These are phyloP conservation scores for Cynopterus sphinx DNA, from an alignment of 2,797 vertebrate species.

Conservation along the genomic window DNA sequence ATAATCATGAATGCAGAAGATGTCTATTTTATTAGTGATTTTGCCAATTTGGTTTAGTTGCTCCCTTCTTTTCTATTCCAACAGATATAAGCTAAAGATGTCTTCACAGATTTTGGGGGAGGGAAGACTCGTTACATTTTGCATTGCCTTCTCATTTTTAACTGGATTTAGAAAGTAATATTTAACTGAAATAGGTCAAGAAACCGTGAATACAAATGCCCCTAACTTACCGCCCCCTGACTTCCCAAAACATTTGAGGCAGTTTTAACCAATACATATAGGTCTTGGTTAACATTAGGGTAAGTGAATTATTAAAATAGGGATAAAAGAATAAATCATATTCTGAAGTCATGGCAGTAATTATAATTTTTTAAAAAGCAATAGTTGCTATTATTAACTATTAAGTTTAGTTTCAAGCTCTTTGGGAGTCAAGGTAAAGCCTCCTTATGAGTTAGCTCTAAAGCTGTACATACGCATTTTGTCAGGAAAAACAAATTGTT, in stretches of 20 bases:
- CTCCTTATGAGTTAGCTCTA: background rate
- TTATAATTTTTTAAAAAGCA: background rate
- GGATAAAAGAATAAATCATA: background rate
- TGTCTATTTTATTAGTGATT: background rate
- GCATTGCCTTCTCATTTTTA: background rate
- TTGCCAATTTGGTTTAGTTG: background rate
- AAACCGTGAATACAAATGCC: background rate
- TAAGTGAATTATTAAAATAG: conserved; percentile 4
- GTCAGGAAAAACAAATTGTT: conserved; percentile 6
- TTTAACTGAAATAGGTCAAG: background rate
- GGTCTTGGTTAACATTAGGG: background rate
- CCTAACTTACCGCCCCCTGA: background rate
- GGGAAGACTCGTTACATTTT: background rate
- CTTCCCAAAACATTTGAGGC: background rate
- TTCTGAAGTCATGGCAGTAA: background rate
- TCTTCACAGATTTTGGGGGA: background rate
- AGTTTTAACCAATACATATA: background rate
- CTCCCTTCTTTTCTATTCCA: background rate
- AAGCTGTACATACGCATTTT: background rate
- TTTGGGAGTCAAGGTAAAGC: background rate
- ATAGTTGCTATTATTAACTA: background rate
- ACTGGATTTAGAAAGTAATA: background rate
- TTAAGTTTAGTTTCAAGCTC: background rate
- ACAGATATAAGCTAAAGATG: background rate
- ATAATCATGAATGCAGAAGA: background rate